Percentiles rank a stretch among this genome's conserved stretches.
These are phyloP conservation scores for Thumatha senex DNA, from an alignment of 2,888 invertebrate species.

Conservation along the genomic window DNA sequence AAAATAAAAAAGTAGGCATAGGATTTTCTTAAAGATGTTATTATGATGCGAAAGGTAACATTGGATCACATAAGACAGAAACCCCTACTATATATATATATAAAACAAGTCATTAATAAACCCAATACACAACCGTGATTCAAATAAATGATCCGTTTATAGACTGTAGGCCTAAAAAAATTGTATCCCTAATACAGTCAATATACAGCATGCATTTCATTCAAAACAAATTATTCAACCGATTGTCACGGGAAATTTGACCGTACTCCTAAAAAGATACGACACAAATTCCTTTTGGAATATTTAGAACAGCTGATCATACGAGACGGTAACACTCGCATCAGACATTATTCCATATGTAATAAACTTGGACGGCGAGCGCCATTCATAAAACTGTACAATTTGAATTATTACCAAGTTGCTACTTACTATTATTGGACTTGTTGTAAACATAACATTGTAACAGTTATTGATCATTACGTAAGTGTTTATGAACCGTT, in stretches of 20 bases:
- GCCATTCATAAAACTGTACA: conserved; percentile 64
- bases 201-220: conserved; percentile 1
- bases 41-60: no score
- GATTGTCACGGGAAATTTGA: conserved; percentile 6
- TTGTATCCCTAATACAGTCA: neutral
- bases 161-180: no score
- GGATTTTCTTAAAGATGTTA: no score
- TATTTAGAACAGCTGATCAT: conserved; percentile 40
- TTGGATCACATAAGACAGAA: neutral
- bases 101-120: neutral
- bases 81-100: neutral
- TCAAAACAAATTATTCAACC: neutral
- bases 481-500: conserved; percentile 34
- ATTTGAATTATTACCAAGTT: conserved; percentile 56
- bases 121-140: no score
- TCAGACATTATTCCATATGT: conserved; percentile 49
- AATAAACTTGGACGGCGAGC: conserved; percentile 59
- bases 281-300: conserved; percentile 30
- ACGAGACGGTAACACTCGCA: conserved; percentile 23
- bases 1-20: no score
- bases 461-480: conserved; percentile 38
- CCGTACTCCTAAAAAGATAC: conserved; percentile 9
- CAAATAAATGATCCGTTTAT: no score
- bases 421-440: conserved; percentile 48
- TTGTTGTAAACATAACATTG: conserved; percentile 55